Base-by-base conservation (phyloP, 2,113 vertebrate genomes). In the Eudyptes chrysolophus region DNA sequence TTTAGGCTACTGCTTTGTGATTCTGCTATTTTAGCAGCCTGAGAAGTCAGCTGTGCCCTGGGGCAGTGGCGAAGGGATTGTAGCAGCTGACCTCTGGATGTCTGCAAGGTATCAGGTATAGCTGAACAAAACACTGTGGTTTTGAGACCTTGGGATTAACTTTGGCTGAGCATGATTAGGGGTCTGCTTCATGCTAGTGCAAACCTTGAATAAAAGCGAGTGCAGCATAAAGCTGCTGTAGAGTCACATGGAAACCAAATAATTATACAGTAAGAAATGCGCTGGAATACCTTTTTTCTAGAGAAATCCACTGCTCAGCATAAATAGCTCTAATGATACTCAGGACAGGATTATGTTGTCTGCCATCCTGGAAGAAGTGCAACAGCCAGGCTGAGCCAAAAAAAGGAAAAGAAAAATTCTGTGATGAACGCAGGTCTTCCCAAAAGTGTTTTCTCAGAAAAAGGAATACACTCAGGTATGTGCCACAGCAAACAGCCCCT, bases 401-500 rank as follows among this genome's bases (percentile, higher is more conserved):
- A 26, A 20, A 19, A 25, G 4, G 18, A 18, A 62, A 20, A 10
- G 3, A 11, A 44, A 19, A 58, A 46, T 12, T 42, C 11, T 3
- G 2, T 12, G 27, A 46, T 25, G 11, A 44, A 44, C 0, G 1
- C 27, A 19, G 1, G 5, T 7, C 32, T 49, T 71, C 51, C 72
- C 49, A 8, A 42, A 49, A 61, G 10, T 12, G 18, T 46, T 58
- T 40, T 46, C 46, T 57, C 13, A 29, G 40, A 15, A 42, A 40
- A 66, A 44, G 29, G 36, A 88, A 32, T 24, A 14, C 34, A 14
- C 25, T 40, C 22, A 38, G 75, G 54, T 40, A 18, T 16, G 7
- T 0, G 1, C 18, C 16, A 29, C 36, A 65, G 44, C 57, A 40
- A 42, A 32, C 25, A 30, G 22, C 9, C 68, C 62, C 62, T 13